Conservation (phyloP, 1,140 invertebrate genomes). For the Drosophila guanche region DNA sequence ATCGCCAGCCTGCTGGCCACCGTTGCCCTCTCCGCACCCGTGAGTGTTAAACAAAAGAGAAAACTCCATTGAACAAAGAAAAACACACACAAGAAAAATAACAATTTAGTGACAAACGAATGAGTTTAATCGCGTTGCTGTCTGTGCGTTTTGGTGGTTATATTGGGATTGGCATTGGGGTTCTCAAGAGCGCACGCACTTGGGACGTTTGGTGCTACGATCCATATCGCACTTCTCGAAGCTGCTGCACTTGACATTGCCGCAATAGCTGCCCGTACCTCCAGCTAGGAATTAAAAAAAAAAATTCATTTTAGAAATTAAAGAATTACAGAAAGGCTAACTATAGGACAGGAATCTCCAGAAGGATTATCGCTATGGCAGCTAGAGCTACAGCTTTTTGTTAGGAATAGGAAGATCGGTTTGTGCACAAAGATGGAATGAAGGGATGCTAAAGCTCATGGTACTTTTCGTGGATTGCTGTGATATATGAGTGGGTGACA, state of each 20-base stretch:
- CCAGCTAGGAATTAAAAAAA: conserved; percentile 78
- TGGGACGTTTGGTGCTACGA: conserved; percentile 86
- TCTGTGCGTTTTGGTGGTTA: conserved; percentile 67
- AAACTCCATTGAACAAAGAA: conserved; percentile 1
- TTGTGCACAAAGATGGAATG: too few relatives aligned
- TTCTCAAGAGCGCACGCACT: conserved; percentile 85
- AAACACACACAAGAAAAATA: conserved; percentile 8
- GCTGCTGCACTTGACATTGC: conserved; percentile 87
- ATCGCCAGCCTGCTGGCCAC: conserved; percentile 72
- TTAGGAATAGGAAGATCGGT: too few relatives aligned
- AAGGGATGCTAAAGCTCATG: too few relatives aligned
- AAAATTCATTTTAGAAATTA: background rate
- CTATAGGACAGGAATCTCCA: background rate
- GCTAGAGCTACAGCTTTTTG: too few relatives aligned
- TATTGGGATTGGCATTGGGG: background rate
- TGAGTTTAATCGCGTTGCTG: conserved; percentile 20
- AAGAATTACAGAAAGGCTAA: background rate
- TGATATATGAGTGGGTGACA: conserved; percentile 2
- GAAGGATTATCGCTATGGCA: too few relatives aligned
- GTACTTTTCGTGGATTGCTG: too few relatives aligned
- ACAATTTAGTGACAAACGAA: conserved; percentile 20
- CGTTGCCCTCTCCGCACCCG: conserved; percentile 61
- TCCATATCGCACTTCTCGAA: conserved; percentile 88
- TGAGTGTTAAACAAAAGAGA: conserved; percentile 57
- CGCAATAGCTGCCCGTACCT: conserved; percentile 86